Evolutionary conservation across 1,140 invertebrate species (phyloP).

Genomic region (Coptotermes formosanus): DNA sequence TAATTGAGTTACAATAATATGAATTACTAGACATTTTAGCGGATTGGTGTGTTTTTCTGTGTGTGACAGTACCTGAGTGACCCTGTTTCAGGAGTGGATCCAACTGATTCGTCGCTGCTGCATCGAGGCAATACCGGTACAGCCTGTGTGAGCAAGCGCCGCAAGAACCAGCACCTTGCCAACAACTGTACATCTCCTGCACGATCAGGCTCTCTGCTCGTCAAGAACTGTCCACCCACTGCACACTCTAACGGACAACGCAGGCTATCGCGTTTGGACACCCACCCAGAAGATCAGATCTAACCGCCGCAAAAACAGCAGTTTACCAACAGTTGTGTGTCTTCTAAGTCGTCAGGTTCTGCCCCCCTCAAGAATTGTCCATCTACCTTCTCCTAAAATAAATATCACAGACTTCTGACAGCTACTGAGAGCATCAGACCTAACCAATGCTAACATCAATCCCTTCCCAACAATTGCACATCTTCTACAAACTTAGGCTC

Average conservation of each 20-base stretch:
- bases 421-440: too few relatives aligned
- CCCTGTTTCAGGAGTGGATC: constrained; percentile 43
- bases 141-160: constrained; percentile 55
- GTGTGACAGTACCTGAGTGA: too few relatives aligned
- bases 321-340: too few relatives aligned
- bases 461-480: too few relatives aligned
- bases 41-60: too few relatives aligned
- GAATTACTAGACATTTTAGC: not conserved
- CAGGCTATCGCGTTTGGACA: not conserved
- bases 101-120: constrained; percentile 53
- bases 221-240: not conserved
- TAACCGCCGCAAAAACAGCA: not conserved
- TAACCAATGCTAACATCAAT: too few relatives aligned
- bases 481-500: too few relatives aligned
- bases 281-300: not conserved
- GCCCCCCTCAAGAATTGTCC: too few relatives aligned
- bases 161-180: not conserved
- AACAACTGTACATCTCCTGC: not conserved
- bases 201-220: not conserved
- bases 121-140: constrained; percentile 63
- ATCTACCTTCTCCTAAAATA: too few relatives aligned
- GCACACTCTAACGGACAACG: not conserved
- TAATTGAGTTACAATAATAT: too few relatives aligned
- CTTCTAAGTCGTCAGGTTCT: too few relatives aligned
- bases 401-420: too few relatives aligned